Evolutionary conservation across 2,113 vertebrate genomes (phyloP), one percentile per base, ranked within the genome.

Genomic region (Rhodinocichla rosea): DNA sequence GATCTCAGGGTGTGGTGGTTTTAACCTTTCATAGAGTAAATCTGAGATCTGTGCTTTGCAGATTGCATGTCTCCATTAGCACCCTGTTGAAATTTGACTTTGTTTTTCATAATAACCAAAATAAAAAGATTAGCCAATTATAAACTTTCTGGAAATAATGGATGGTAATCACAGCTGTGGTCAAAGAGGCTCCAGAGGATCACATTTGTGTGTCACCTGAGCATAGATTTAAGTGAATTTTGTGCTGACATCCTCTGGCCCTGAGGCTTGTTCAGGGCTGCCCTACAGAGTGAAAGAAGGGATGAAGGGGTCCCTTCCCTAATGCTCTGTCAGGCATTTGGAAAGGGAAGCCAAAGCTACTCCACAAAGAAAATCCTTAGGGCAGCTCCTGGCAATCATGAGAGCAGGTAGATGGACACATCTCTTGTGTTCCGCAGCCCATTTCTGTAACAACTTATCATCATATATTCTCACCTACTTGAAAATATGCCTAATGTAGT

Each of bases 211-310:
- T 88, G 39, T 76, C 44, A 80, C 13, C 35, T 74, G 30, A 83
- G 35, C 45, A 18, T 11, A 59, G 42, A 39, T 81, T 78, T 68
- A 59, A 59, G 20, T 42, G 9, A 78, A 57, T 39, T 83, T 90
- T 74, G 2, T 57, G 33, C 68, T 83, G 50, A 26, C 33, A 39
- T 82, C 28, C 37, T 7, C n/a, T 74, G 11, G 21, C 90, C 19
- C 45, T 2, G 1, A 21, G 22, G 21, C 9, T 71, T 68, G 35
- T 39, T 92, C 33, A 47, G 27, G 28, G 37, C 53, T 64, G 23
- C 0, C 0, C 6, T 60, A 40, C 19, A 30, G 50, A 1, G 4
- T n/a, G 24, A n/a, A n/a, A 44, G 8, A 28, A 70, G 40, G 21
- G 4, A 8, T 84, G 45, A 68, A 73, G 28, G 40, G 12, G 6